Conservation (phyloP, 2,888 invertebrate genomes). For the Calliopum simillimum region DNA sequence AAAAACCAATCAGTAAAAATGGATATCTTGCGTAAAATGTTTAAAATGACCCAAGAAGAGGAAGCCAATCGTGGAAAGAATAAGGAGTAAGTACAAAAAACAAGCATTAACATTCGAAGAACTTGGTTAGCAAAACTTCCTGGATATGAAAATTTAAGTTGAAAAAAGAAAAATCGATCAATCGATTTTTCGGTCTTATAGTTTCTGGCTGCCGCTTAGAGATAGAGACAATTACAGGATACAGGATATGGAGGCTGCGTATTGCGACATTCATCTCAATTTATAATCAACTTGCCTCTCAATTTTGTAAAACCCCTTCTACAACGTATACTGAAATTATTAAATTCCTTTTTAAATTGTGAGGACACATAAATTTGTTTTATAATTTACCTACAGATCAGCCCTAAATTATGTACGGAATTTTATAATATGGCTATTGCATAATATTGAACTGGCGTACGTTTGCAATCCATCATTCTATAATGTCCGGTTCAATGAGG, state of each 20-base stretch:
- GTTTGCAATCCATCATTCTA: no score
- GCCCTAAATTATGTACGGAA: no score
- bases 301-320: no score
- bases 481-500: no score
- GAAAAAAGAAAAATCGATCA: slow-evolving; percentile 30
- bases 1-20: slow-evolving; percentile 47
- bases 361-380: neutral
- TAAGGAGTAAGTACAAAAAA: slow-evolving; percentile 50
- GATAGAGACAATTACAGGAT: slow-evolving; percentile 15
- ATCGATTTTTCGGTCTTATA: slow-evolving; percentile 23
- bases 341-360: no score
- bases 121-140: slow-evolving; percentile 8
- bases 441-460: no score
- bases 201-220: neutral
- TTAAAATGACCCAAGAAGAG: slow-evolving; percentile 50
- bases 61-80: slow-evolving; percentile 43
- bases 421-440: no score
- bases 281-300: no score
- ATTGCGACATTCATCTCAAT: neutral
- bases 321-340: no score
- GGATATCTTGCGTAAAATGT: slow-evolving; percentile 62
- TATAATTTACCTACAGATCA: no score
- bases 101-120: neutral
- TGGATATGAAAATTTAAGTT: neutral
- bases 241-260: slow-evolving; percentile 32